Conservation (phyloP, 1,140 invertebrate species). For the Oreohelix idahoensis region DNA sequence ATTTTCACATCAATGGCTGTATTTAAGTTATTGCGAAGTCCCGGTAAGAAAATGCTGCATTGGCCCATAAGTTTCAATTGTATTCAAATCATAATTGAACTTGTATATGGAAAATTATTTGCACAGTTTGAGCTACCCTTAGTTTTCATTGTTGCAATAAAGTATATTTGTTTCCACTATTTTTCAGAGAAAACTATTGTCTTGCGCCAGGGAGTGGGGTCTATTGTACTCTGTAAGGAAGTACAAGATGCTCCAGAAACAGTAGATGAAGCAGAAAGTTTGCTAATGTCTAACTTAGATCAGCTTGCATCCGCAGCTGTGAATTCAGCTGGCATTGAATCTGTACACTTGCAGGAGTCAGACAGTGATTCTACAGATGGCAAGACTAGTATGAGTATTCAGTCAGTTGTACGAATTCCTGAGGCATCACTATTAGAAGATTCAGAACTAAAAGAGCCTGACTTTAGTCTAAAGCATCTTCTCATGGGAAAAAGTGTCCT, state of each 20-base stretch:
- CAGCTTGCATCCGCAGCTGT: conserved; percentile 39
- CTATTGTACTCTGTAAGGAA: conserved; percentile 37
- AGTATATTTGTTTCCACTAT: neutral
- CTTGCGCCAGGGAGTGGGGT: conserved; percentile 32
- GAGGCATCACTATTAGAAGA: neutral
- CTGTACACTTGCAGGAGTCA: neutral
- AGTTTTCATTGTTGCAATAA: no score
- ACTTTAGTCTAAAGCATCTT: conserved; percentile 1
- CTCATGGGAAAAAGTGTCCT: neutral
- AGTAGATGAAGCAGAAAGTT: neutral
- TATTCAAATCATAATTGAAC: no score
- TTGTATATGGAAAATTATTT: no score
- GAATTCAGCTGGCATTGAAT: conserved; percentile 2
- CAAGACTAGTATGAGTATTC: neutral
- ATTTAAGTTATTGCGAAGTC: no score
- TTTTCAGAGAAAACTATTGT: conserved; percentile 38
- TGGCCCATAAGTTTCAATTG: no score
- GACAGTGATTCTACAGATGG: neutral
- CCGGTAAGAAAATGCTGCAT: no score
- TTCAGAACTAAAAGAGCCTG: neutral
- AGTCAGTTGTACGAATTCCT: neutral
- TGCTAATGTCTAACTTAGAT: conserved; percentile 35
- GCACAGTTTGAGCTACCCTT: no score
- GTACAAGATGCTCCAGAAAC: conserved; percentile 25
- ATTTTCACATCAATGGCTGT: no score